Base-by-base conservation (phyloP, 1,140 invertebrate genomes). In the Danaus plexippus region DNA sequence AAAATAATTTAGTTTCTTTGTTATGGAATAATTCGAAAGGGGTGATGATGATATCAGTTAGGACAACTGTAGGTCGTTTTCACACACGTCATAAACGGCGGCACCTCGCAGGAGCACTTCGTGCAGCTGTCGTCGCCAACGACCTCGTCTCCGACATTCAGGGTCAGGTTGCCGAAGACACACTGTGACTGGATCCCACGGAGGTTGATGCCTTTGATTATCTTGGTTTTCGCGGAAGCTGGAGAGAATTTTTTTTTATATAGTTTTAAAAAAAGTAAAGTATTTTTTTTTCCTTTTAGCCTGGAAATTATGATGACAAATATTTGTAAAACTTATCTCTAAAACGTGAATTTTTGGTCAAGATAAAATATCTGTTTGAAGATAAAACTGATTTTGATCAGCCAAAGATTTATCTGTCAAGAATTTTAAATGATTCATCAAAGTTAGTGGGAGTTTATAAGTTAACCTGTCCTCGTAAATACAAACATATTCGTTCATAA, bases 61-160 rank as follows among this genome's bases (percentile, higher is more conserved):
- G 22, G 22, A 32, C 22, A 32, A 32, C 22, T 32, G 7, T 32
- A 32, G 22, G 22, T 71, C 53, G 73, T 68, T 60, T 66, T 73
- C 8, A 59, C 66, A 47, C 88, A 88, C 6, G 77, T 70, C 1
- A 87, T 74, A 55, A 87, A 78, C 0, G 88, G 88, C 9, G 88
- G 87, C 1, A 87, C 73, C 1, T 66, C 59, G 52, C 88, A 88
- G 0, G 65, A 58, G 56, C 88, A 88, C 18, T 69, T 80, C 11
- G 77, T 77, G 54, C 88, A 88, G 6, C 69, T 65, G 15, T 88
- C 80, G 4, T 74, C 70, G 1, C 77, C 72, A 0, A 70, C 74
- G 0, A 88, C 68, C 55, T 82, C 75, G 52, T 88, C 87, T 8
- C 87, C 85, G 0, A 88, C 73, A 5, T 67, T 63, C 22, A 88